Evolutionary conservation across 64 coral and sea anemone genomes (phyloP), one percentile per base, ranked within the genome.

Genomic region (Trachythela sp.): DNA sequence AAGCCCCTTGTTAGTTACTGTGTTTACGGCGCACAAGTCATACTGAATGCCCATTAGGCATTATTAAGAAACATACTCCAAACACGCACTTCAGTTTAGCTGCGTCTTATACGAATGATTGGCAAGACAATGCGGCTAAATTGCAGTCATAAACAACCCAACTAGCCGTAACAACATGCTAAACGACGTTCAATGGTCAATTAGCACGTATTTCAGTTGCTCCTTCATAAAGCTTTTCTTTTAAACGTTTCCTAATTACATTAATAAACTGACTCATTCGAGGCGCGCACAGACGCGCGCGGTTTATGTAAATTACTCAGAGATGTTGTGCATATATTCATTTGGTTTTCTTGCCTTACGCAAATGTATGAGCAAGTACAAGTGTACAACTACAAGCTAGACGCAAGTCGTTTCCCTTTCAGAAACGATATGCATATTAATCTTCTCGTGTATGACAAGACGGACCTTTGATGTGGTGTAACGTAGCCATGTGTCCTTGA

Each of bases 171-270:
- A 64, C 26, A 64, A n/a, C 56, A 64, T 5, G 56, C 24, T 64
- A 64, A 64, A 64, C 56, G 56, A 24, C 56, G 56, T 27, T 64
- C 56, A 64, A 64, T 64, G 56, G 24, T 64, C 56, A 64, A 64
- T 64, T 64, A 64, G 17, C 56, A 64, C 56, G 56, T 64, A n/a
- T 64, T 64, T 64, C 56, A 64, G 56, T 64, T 17, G 56, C 56
- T 64, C 4, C 15, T 26, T 64, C 56, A 64, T 64, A 22, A 64
- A 64, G 26, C 26, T 64, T n/a, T 64, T 64, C 56, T 27, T 64
- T 64, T 64, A 64, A 64, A 64, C 56, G 56, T 64, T 64, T 64
- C 56, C 56, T 64, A 64, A 64, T 64, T 64, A 18, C 56, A n/a
- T 64, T 64, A 64, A 64, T 64, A 26, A 64, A 20, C 56, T 26